phyloP scores from a whole-genome alignment of 2,888 invertebrate genomes.

The Xanthorhoe designata region DNA sequence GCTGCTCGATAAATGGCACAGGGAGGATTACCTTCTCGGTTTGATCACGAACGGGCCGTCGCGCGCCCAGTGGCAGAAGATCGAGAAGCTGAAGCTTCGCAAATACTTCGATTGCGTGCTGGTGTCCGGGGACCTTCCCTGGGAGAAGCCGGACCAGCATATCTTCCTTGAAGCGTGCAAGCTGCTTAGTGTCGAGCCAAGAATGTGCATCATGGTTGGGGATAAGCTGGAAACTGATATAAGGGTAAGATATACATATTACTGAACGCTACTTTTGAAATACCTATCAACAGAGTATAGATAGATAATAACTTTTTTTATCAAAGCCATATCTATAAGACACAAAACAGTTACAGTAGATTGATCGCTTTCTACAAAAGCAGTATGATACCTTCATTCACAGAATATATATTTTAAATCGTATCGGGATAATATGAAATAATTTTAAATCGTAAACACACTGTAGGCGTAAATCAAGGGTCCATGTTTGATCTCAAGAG shows the following conservation, averaged over 20 bases:
- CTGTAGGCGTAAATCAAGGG: constrained; percentile 2
- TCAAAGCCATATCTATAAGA: too few relatives aligned
- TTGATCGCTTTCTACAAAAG: too few relatives aligned
- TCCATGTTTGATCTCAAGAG: not conserved
- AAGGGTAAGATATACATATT: constrained; percentile 70
- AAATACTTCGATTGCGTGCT: constrained; percentile 92
- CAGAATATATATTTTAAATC: too few relatives aligned
- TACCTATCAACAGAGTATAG: too few relatives aligned
- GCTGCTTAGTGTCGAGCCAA: constrained; percentile 89
- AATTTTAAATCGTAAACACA: not conserved
- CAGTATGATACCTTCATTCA: too few relatives aligned
- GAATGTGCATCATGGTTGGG: constrained; percentile 93
- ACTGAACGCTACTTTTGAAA: not conserved
- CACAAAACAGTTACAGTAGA: too few relatives aligned
- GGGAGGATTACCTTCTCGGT: constrained; percentile 90
- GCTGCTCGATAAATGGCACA: constrained; percentile 81
- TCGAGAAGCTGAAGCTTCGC: constrained; percentile 88
- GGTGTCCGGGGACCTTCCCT: constrained; percentile 93
- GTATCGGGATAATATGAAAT: too few relatives aligned
- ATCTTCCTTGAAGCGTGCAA: constrained; percentile 94
- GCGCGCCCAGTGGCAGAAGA: constrained; percentile 95
- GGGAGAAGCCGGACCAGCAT: constrained; percentile 94
- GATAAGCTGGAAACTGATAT: constrained; percentile 96
- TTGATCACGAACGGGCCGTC: constrained; percentile 95
- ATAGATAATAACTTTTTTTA: too few relatives aligned